Base-by-base conservation (phyloP, 2,797 vertebrate genomes). In the Argyrosomus regius region DNA sequence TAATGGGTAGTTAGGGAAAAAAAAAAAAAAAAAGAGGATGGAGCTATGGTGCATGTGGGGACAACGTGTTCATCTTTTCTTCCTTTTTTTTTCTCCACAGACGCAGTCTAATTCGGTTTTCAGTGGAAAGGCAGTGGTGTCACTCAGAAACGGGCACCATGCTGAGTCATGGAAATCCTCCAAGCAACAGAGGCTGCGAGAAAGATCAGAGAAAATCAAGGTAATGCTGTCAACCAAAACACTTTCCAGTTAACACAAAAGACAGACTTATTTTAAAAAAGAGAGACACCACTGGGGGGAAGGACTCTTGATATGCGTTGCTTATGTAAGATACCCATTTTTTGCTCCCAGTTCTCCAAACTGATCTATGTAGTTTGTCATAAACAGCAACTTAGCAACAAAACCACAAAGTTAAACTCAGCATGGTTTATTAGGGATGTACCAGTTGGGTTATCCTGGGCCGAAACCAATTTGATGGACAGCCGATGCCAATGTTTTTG, bases 121-220 rank as follows among this genome's bases (percentile, higher is more conserved):
- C 57, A 71, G 78, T 72, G 87, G 80, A 71, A 92, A 94, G 31
- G 35, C 72, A 43, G 83, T 26, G 20, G 69, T 65, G n/a, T 84
- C 91, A 26, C 80, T 88, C 71, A 82, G 72, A 87, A 95, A 94
- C 48, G 93, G 95, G 41, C 89, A 89, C 72, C 86, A 87, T 76
- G 84, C 87, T 69, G 87, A 93, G 71, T 92, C 93, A 74, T 90
- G 88, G 91, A 92, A 88, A 87, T 88, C 89, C 69, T 88, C 90
- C 74, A 94, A 91, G 88, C 89, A 90, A 74, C 92, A 88, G 76
- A 88, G 85, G 84, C 71, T 87, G 78, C 92, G 85, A 60, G 83
- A 87, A 73, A 78, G 86, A 82, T 87, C 92, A 62, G 86, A 91
- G 81, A 96, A 95, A 87, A 95, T 96, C 84, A 96, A 95, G 95